These are phyloP conservation scores for Orientallactaga sibirica DNA, from an alignment of 2,797 vertebrate species.

Conservation along the genomic window DNA sequence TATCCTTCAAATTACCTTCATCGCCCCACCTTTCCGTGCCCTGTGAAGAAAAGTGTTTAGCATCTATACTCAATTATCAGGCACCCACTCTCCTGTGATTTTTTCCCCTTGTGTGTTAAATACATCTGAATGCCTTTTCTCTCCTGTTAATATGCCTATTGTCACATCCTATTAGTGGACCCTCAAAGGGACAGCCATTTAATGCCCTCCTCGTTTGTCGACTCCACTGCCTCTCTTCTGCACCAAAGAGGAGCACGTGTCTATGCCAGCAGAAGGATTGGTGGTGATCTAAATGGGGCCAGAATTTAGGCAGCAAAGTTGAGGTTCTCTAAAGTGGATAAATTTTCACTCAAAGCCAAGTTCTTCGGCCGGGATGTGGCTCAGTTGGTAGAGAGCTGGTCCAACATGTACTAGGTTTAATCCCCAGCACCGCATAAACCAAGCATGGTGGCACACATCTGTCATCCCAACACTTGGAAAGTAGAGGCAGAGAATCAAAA, in stretches of 20 bases:
- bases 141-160: background rate
- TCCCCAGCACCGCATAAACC: background rate
- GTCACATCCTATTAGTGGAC: background rate
- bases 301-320: background rate
- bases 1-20: background rate
- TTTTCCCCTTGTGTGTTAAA: background rate
- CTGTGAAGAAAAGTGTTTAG: background rate
- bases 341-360: background rate
- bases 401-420: background rate
- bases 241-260: background rate
- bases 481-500: background rate
- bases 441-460: background rate
- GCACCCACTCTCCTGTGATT: background rate
- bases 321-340: background rate
- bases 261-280: background rate
- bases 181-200: background rate
- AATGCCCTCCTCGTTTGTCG: background rate
- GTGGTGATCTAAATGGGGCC: no score
- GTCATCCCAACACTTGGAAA: background rate
- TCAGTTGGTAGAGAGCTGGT: background rate
- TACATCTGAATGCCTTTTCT: background rate
- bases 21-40: background rate
- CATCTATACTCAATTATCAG: background rate
- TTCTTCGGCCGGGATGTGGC: background rate
- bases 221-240: background rate